A percentile compares a stretch with the other conserved stretches of the same genome.
Conservation (phyloP, 1,140 invertebrate genomes). For the Cydia splendana region DNA sequence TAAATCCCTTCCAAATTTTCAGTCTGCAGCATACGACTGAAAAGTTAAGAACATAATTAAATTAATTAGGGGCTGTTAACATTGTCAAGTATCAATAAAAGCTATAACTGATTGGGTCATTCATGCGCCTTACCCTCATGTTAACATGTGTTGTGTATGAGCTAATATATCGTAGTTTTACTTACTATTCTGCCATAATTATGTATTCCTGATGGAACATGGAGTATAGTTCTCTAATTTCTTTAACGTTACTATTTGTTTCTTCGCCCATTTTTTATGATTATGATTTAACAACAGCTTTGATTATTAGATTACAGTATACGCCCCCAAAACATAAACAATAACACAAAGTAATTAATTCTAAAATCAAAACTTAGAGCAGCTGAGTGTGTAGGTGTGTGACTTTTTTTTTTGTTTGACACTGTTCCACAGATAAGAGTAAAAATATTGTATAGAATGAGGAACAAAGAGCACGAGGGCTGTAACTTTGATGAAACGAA, state of each 20-base stretch:
- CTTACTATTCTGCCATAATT: conserved; percentile 76
- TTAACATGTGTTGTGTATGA: no score
- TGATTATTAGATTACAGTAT: conserved; percentile 8
- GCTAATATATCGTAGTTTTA: not conserved
- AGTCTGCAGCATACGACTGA: conserved; percentile 90
- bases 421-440: not conserved
- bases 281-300: not conserved
- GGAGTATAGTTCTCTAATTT: conserved; percentile 67
- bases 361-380: conserved; percentile 4
- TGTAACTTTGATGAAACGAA: not conserved
- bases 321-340: not conserved
- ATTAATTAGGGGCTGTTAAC: not conserved
- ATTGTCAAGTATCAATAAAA: not conserved
- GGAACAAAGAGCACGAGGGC: not conserved
- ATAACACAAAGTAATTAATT: not conserved
- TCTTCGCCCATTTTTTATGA: conserved; percentile 55
- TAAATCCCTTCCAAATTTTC: conserved; percentile 94
- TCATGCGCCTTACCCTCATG: no score
- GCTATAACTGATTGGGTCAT: no score
- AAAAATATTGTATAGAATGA: not conserved
- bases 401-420: not conserved
- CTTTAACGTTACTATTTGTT: conserved; percentile 51
- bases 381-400: not conserved
- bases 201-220: conserved; percentile 73
- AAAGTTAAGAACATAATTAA: conserved; percentile 66